Percentiles rank a stretch among this genome's conserved stretches.
These are phyloP conservation scores for Lathronympha strigana DNA, from an alignment of 2,888 invertebrate species.

Conservation along the genomic window DNA sequence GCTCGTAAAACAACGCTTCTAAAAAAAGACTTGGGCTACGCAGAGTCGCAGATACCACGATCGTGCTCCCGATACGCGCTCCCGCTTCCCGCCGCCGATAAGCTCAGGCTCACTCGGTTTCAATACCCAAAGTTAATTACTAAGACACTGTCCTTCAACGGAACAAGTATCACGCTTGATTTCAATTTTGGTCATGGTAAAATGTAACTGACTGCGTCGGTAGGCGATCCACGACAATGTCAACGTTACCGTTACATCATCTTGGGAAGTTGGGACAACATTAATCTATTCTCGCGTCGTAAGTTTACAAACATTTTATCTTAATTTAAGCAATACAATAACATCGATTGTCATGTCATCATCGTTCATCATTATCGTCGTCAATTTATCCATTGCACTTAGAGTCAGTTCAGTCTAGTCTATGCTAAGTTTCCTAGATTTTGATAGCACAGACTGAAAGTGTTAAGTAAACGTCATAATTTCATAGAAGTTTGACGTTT, in stretches of 20 bases:
- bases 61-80: conserved; percentile 63
- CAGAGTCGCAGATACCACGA: conserved; percentile 48
- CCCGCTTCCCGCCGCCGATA: conserved; percentile 68
- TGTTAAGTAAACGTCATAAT: no score
- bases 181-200: conserved; percentile 31
- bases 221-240: not conserved
- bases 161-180: conserved; percentile 46
- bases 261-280: not conserved
- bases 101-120: conserved; percentile 51
- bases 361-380: no score
- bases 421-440: no score
- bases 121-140: conserved; percentile 42
- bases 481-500: no score
- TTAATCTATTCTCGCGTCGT: not conserved
- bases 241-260: conserved; percentile 1
- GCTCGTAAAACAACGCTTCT: conserved; percentile 59
- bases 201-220: not conserved
- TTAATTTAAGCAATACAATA: conserved; percentile 1
- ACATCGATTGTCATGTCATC: conserved; percentile 15
- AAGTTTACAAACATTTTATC: conserved; percentile 13
- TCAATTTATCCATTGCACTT: no score
- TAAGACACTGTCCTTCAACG: conserved; percentile 33
- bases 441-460: no score
- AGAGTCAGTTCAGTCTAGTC: no score
- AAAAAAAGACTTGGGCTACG: conserved; percentile 56